phyloP scores from a whole-genome alignment of 2,113 vertebrate species.

The Oncorhynchus nerka region DNA sequence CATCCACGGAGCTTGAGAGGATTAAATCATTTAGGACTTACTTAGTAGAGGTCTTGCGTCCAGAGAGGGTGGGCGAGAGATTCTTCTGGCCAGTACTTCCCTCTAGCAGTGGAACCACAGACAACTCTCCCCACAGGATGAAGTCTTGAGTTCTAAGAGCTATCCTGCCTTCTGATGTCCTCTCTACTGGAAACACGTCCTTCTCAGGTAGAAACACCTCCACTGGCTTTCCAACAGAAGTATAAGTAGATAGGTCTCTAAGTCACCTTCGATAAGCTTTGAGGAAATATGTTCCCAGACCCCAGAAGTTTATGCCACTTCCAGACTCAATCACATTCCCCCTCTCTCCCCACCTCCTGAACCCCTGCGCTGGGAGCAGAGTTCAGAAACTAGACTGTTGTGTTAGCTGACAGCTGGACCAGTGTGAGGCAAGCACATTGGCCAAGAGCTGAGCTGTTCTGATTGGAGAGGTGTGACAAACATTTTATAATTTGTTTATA shows the following conservation, averaged over 20 bases:
- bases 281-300: not conserved
- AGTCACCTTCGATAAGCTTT: not conserved
- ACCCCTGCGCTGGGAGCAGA: not conserved
- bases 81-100: not conserved
- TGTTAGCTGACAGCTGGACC: not conserved
- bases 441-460: not conserved
- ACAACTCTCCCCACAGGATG: not conserved
- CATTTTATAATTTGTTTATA: not conserved
- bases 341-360: too few species aligned
- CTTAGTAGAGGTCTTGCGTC: not conserved
- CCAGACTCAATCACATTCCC: not conserved
- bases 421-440: not conserved
- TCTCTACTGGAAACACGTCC: not conserved
- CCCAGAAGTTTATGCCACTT: not conserved
- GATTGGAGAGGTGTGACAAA: not conserved
- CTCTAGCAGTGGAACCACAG: not conserved
- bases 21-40: not conserved
- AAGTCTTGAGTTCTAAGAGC: not conserved
- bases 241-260: too few species aligned
- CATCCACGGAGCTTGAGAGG: not conserved
- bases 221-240: too few species aligned
- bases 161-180: not conserved
- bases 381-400: not conserved
- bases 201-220: not conserved
- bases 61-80: not conserved